Base-by-base conservation (phyloP, 2,113 vertebrate genomes). In the Amblyornis subalaris region DNA sequence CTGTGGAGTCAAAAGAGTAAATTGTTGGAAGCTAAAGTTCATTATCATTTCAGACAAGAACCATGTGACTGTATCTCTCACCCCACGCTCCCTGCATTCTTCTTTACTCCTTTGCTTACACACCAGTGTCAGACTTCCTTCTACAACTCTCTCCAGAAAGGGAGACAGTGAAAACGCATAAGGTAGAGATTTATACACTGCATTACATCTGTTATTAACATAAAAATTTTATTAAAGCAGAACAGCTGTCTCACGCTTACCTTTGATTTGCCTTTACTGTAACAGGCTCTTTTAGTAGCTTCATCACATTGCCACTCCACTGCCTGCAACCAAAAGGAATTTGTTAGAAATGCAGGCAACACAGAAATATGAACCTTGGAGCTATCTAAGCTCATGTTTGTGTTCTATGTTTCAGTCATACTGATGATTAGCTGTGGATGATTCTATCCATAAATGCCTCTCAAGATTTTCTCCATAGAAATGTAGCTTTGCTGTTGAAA, bases 181-280 rank as follows among this genome's bases (percentile, higher is more conserved):
- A 50, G 38, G 45, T 35, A 54, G 35, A 69, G 33, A 85, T 73
- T 70, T 78, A 71, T 18, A 55, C 22, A 53, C 13, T 48, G 71
- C 88, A 51, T 77, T 64, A 83, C 12, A 70, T n/a, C 10, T n/a
- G 9, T 21, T 53, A 54, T 58, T 85, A 57, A 45, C 33, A n/a
- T 9, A 36, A 10, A 35, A 5, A 22, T 61, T 60, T 55, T 26
- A 17, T 21, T 51, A 64, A 42, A 89, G 21, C 0, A 65, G 14
- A 73, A 53, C 47, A 82, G 36, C 23, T 74, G 48, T 67, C 78
- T 83, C 6, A 14, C 8, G 86, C 98, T 98, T 97, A 99, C 99
- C 99, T 99, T 98, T 25, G 99, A 99, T 88, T 99, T 99, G 45
- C 99, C 99, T 47, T 99, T 99, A 93, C 99, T 99, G 97, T 99